Base-by-base conservation (phyloP, 2,888 invertebrate genomes). In the Anthrax anthrax region DNA sequence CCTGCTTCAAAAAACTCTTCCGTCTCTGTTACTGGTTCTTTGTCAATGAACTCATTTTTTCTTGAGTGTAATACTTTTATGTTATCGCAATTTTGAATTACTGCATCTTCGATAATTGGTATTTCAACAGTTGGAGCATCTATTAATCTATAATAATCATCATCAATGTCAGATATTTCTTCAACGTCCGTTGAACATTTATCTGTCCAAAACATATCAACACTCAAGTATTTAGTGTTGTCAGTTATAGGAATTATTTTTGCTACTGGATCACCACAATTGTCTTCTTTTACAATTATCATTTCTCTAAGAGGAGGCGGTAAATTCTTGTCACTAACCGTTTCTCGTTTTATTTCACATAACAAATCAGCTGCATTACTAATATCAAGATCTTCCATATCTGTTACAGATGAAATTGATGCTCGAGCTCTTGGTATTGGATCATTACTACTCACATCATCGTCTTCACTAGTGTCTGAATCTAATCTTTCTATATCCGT, bases 401-500 rank as follows among this genome's bases (percentile, higher is more conserved):
- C 72, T 3, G 70, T 72, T 5, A 56, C 49, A 19, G 63, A 51
- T 9, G 60, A 37, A 19, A 65, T 59, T 17, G 62, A 52, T 6
- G 62, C 62, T 34, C 58, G 58, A 8, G 64, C 59, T 43, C 60
- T 60, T 5, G 65, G 65, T 43, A 64, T 54, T 13, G 63, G 50
- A 27, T 63, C 58, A 3, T 63, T 53, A 37, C 50, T 47, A 27
- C 47, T 47, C 18, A 46, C 47, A 23, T 49, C 27, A 27, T 29
- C 42, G 12, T 40, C 37, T 12, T 41, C 37, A 19, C 44, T 45
- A 32, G 12, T 32, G 12, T 32, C 29, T 29, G 64, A 62, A 45
- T 70, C 65, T n/a, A 73, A 57, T 51, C 68, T 66, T 56, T 73
- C 73, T 16, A 69, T 58, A 55, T 74, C 73, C 6, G 73, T 73